Evolutionary conservation across 2,888 invertebrate species (phyloP), one percentile per base, ranked within the genome.

Genomic region (Miltochrista miniata): DNA sequence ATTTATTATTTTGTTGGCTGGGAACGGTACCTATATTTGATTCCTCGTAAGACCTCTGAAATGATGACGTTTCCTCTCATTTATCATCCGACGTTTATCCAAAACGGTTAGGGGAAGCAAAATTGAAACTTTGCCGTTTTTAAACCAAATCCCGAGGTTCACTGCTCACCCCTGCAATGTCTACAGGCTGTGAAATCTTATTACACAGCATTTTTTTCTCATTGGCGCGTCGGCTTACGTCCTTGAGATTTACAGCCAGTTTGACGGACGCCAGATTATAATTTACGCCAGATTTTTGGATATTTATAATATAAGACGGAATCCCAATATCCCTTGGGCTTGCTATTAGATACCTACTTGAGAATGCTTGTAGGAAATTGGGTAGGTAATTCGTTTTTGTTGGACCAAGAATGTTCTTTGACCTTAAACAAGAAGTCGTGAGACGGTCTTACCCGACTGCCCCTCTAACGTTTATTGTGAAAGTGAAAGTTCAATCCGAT

Each of bases 41-140:
- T 63, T 54, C 38, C 41, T 53, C 30, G 41, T 51, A 59, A 64
- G 56, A 50, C 55, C 44, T 24, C 43, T 51, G 50, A 48, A 68
- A 46, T 56, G 59, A 66, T 56, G 59, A 66, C 58, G 52, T 57
- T 53, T 54, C 46, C 48, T 59, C 49, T 54, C 54, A 59, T 67
- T 59, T 66, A 66, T 61, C 59, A 55, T 57, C 45, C 49, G 35
- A 33, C 61, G 52, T 59, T 69, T 64, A 67, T 63, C 68, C 61
- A 54, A 51, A 54, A 37, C 41, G 37, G 45, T 56, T 54, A 33
- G 64, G 67, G 58, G 64, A 54, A 68, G 47, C 48, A 63, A 63
- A 67, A 67, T 70, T 63, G 68, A 68, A 70, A 67, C 57, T 66
- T 57, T 37, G 70, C 64, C 42, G 47, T 63, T 66, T 69, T 70